Evolutionary conservation across 1,140 invertebrate genomes (phyloP).

Genomic region (Bombus sylvicola): DNA sequence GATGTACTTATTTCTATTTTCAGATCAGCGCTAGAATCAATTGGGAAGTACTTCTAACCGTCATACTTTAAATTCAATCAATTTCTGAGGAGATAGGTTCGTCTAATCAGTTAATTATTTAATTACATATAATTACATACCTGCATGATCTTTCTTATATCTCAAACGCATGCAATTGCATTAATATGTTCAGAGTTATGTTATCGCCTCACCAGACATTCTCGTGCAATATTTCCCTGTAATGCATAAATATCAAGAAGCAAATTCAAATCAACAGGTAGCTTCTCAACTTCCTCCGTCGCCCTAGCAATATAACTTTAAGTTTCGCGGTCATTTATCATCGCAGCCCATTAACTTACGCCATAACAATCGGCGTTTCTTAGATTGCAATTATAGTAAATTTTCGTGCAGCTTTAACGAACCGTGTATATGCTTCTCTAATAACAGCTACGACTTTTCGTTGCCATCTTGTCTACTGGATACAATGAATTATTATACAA

Average conservation of each 20-base stretch:
- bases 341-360: conserved; percentile 49
- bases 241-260: conserved; percentile 51
- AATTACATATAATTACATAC: conserved; percentile 16
- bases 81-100: not conserved
- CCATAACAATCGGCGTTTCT: conserved; percentile 59
- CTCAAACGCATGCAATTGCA: not conserved
- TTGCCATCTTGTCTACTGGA: conserved; percentile 10
- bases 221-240: conserved; percentile 32
- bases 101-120: conserved; percentile 13
- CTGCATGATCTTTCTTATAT: conserved; percentile 2
- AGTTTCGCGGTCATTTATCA: conserved; percentile 61
- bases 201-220: not conserved
- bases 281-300: conserved; percentile 36
- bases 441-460: conserved; percentile 44
- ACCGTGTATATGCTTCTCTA: conserved; percentile 35
- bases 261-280: conserved; percentile 59
- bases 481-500: conserved; percentile 58
- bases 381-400: conserved; percentile 55
- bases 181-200: conserved; percentile 23
- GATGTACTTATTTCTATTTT: conserved; percentile 7
- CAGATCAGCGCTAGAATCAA: not conserved
- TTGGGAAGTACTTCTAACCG: not conserved
- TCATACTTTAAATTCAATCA: not conserved
- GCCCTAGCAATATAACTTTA: conserved; percentile 41
- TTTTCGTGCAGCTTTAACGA: conserved; percentile 34